Evolutionary conservation across 2,797 vertebrate genomes (phyloP).

Genomic region (Emydoidea blandingii): DNA sequence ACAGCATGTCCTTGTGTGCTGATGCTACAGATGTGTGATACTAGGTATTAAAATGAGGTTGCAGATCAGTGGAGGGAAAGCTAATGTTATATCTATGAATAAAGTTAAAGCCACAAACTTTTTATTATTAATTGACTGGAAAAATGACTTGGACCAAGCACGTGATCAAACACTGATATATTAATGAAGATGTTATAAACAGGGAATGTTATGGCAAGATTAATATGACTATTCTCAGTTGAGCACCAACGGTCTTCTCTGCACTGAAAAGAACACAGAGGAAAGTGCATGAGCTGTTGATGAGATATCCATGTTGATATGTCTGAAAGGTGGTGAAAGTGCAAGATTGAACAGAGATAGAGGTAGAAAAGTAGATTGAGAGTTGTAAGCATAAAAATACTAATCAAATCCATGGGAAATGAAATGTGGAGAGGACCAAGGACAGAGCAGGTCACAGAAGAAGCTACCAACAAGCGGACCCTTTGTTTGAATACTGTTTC

Average conservation of each 20-base stretch:
- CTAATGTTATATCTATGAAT: background rate
- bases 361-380: background rate
- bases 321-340: background rate
- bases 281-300: background rate
- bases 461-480: background rate
- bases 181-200: background rate
- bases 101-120: background rate
- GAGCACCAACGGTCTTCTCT: background rate
- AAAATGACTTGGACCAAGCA: background rate
- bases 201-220: background rate
- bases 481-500: background rate
- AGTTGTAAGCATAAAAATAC: background rate
- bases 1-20: constrained; percentile 32
- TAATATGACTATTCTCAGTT: background rate
- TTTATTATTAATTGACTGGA: background rate
- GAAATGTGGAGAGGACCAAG: background rate
- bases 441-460: background rate
- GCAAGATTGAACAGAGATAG: background rate
- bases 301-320: background rate
- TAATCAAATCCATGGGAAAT: background rate
- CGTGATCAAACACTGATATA: background rate
- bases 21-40: background rate
- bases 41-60: background rate
- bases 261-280: background rate
- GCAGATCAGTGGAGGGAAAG: background rate